Percentiles rank a stretch among this genome's conserved stretches.
These are phyloP conservation scores for Pyrocoelia pectoralis DNA, from an alignment of 2,888 invertebrate species.

Conservation along the genomic window DNA sequence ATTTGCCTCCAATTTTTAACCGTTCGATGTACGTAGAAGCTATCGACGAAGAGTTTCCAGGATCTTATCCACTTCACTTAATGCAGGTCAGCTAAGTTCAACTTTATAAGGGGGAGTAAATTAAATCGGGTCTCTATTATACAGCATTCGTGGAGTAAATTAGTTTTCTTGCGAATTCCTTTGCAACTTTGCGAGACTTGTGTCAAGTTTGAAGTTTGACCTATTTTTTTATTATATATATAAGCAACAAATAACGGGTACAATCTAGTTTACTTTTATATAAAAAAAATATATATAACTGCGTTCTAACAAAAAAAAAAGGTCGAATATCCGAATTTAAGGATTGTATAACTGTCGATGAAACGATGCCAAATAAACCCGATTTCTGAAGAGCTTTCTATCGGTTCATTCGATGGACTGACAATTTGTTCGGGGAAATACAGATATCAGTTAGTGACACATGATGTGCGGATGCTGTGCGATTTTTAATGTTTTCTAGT, in stretches of 20 bases:
- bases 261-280: not conserved
- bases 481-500: conserved; percentile 31
- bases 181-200: conserved; percentile 6
- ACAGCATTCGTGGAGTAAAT: conserved; percentile 16
- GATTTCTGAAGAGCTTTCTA: conserved; percentile 25
- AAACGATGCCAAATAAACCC: conserved; percentile 23
- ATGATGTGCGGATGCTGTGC: conserved; percentile 31
- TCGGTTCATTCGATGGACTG: conserved; percentile 31
- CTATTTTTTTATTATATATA: conserved; percentile 17
- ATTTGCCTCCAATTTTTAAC: conserved; percentile 84
- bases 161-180: conserved; percentile 22
- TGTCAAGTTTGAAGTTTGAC: conserved; percentile 20
- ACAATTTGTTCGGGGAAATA: conserved; percentile 32
- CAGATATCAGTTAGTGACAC: conserved; percentile 31
- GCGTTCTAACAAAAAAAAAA: conserved; percentile 14
- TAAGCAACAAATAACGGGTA: not conserved
- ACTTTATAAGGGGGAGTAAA: conserved; percentile 17
- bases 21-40: conserved; percentile 75
- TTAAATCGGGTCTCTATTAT: conserved; percentile 15
- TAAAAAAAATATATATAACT: conserved; percentile 13
- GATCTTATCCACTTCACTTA: conserved; percentile 73
- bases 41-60: conserved; percentile 77
- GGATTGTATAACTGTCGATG: conserved; percentile 21
- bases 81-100: conserved; percentile 69
- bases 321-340: conserved; percentile 15